These are phyloP conservation scores for Leucophenga maculata DNA, from an alignment of 2,888 invertebrate species.

Conservation along the genomic window DNA sequence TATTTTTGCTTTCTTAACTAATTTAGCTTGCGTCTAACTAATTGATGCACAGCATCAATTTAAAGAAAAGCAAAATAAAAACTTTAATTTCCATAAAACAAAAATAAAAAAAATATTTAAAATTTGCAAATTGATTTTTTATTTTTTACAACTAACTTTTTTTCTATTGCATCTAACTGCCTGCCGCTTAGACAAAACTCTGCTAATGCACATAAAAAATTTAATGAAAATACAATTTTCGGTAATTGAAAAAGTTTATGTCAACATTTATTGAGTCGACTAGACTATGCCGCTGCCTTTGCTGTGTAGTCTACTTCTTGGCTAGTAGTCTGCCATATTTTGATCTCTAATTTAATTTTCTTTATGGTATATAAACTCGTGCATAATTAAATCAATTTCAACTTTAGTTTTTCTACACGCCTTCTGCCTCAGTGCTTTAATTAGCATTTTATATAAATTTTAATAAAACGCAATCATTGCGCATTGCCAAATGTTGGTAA, in stretches of 20 bases:
- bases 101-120: too few relatives aligned
- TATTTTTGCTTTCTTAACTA: too few relatives aligned
- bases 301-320: conserved; percentile 2
- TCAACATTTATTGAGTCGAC: conserved; percentile 23
- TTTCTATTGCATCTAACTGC: background rate
- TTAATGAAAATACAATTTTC: conserved; percentile 26
- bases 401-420: conserved; percentile 21
- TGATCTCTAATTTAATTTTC: background rate
- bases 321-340: background rate
- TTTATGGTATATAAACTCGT: conserved; percentile 23
- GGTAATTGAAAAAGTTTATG: conserved; percentile 29
- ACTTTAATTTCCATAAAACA: too few relatives aligned
- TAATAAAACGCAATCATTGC: conserved; percentile 12
- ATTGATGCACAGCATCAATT: too few relatives aligned
- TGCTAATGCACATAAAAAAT: conserved; percentile 1
- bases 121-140: background rate
- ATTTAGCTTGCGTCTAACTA: too few relatives aligned
- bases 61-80: too few relatives aligned
- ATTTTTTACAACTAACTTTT: background rate
- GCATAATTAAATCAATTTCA: conserved; percentile 47
- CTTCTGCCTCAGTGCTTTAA: conserved; percentile 31
- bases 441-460: conserved; percentile 44
- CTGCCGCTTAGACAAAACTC: background rate
- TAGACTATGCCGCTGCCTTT: background rate
- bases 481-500: conserved; percentile 22